Evolutionary conservation across 2,888 invertebrate genomes (phyloP), one percentile per base, ranked within the genome.

Genomic region (Fragum sueziense): DNA sequence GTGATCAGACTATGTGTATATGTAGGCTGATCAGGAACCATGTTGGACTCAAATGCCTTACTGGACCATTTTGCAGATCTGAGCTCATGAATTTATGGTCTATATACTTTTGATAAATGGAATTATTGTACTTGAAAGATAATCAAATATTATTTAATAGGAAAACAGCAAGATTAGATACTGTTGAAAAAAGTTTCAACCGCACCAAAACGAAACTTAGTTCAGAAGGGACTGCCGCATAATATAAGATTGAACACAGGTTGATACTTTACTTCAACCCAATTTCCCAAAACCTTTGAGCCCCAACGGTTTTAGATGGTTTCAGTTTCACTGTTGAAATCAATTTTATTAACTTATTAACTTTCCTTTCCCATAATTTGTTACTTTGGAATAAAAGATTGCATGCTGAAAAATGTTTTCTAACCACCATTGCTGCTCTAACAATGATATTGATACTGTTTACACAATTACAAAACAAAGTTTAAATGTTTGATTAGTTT

Each of bases 121-220:
- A 14, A 37, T 37, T 37, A 37, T 37, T 37, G 37, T 14, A 37
- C 37, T 37, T 37, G 6, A 9, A 9, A 20, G n/a, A n/a, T 14
- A 20, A 9, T 47, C 47, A 47, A 20, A 14, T 14, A 14, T 47
- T 9, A 20, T 47, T 47, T 47, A n/a, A 20, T 17, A 70, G 65
- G 65, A 61, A 65, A 73, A 62, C 20, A 47, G 27, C 27, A n/a
- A 61, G 73, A 47, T 52, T 54, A 41, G 65, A 59, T 52, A 71
- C 65, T 54, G n/a, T 31, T 59, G 47, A 62, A 25, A 22, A 37
- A 20, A 33, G 52, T 57, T 54, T 74, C 33, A 62, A 73, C 34
- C 57, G 77, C 20, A 62, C 77, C 52, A 69, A 61, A 78, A 70
- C 74, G 29, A 78, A 78, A 67, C 34, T 78, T 27, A 27, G 41